These are phyloP conservation scores for Stichodactyla mertensii DNA, from an alignment of 64 coral and sea anemone genomes.

Conservation along the genomic window DNA sequence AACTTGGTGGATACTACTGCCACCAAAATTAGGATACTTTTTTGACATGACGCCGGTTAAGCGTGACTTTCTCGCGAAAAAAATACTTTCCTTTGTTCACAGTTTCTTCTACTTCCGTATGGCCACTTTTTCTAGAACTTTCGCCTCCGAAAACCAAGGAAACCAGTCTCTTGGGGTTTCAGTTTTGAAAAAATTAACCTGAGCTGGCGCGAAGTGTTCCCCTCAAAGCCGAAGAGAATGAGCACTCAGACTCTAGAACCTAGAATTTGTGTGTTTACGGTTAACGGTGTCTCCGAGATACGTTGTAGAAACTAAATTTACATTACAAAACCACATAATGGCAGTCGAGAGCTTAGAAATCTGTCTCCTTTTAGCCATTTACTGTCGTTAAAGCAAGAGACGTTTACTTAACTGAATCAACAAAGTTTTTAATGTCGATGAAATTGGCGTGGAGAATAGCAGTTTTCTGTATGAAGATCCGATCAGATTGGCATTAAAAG, in stretches of 20 bases:
- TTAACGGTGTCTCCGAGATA: slow-evolving; percentile 11
- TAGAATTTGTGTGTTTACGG: not conserved
- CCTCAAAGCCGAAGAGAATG: not conserved
- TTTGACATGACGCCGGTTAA: slow-evolving; percentile 1
- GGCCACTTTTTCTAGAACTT: not conserved
- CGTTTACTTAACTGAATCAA: slow-evolving; percentile 22
- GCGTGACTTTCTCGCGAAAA: not conserved
- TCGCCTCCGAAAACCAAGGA: not conserved
- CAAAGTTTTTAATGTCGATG: not conserved
- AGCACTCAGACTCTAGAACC: not conserved
- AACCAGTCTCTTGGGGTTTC: too few relatives aligned
- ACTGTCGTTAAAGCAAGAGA: not conserved
- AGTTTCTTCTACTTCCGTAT: not conserved
- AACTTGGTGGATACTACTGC: slow-evolving; percentile 48
- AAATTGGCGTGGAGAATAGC: not conserved
- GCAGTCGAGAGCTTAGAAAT: not conserved
- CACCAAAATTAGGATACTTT: slow-evolving; percentile 24
- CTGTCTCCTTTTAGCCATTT: not conserved
- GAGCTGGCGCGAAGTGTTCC: not conserved
- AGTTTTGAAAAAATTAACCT: not conserved
- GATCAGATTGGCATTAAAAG: slow-evolving; percentile 1
- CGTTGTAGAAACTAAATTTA: not conserved
- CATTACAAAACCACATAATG: slow-evolving; percentile 8
- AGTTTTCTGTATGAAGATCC: slow-evolving; percentile 12
- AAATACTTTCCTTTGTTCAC: not conserved